These are phyloP conservation scores for Acanthosepion pharaonis DNA, from an alignment of 2,888 invertebrate genomes.

Conservation along the genomic window DNA sequence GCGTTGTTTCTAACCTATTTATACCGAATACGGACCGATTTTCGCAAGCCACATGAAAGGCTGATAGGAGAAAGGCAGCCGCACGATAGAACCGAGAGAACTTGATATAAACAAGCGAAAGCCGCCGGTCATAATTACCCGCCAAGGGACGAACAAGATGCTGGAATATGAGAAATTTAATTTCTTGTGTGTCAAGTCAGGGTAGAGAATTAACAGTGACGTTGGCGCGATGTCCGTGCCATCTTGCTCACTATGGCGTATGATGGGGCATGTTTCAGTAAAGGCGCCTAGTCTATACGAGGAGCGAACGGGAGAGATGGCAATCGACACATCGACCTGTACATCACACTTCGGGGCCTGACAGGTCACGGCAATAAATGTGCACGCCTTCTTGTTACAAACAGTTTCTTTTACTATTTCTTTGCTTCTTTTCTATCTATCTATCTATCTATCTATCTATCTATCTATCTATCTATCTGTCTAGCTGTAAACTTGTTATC, in stretches of 20 bases:
- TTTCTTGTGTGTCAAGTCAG: neutral
- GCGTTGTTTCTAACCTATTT: neutral
- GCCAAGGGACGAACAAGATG: neutral
- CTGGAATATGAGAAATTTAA: neutral
- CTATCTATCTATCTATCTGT: neutral
- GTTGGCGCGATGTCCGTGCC: neutral
- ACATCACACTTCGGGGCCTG: neutral
- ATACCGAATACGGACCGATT: neutral
- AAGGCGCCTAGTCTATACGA: neutral
- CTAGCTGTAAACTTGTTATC: too few species aligned
- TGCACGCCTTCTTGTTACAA: neutral
- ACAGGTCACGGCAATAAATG: constrained; percentile 33
- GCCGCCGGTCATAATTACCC: constrained; percentile 11
- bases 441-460: neutral
- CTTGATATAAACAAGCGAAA: neutral
- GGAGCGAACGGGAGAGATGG: neutral
- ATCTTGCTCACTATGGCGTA: neutral
- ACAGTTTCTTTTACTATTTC: neutral
- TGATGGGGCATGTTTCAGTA: neutral
- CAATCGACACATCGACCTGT: constrained; percentile 8
- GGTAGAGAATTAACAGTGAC: constrained; percentile 6
- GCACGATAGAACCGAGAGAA: neutral
- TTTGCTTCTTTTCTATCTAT: neutral
- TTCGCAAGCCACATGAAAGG: neutral
- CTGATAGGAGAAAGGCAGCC: neutral